These are phyloP conservation scores for Burhinus bistriatus DNA, from an alignment of 2,113 vertebrate species.

Conservation along the genomic window DNA sequence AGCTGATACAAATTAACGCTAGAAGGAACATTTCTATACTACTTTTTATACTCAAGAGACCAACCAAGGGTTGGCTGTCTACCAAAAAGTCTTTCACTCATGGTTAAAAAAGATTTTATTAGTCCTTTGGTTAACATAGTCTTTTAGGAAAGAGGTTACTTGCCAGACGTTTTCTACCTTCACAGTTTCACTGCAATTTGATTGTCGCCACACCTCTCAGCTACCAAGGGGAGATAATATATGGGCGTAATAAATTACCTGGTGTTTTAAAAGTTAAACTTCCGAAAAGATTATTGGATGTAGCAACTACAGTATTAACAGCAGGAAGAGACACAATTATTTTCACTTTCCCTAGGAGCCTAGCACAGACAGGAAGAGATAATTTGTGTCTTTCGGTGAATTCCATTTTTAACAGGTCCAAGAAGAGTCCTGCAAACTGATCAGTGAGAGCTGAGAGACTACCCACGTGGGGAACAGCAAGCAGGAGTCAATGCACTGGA, in stretches of 20 bases:
- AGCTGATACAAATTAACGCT: background rate
- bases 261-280: background rate
- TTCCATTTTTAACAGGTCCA: background rate
- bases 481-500: background rate
- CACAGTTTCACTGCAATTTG: background rate
- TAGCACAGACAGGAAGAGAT: background rate
- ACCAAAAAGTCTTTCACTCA: background rate
- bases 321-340: background rate
- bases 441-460: background rate
- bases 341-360: background rate
- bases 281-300: background rate
- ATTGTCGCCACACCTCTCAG: background rate
- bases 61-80: background rate
- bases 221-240: background rate
- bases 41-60: background rate
- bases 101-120: background rate
- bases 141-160: background rate
- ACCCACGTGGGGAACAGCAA: fast-evolving
- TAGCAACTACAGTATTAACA: background rate
- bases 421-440: background rate
- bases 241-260: background rate
- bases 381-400: background rate
- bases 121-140: background rate
- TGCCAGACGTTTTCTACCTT: background rate
- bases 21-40: background rate